Evolutionary conservation across 2,113 vertebrate species (phyloP).

Genomic region (Equus przewalskii): DNA sequence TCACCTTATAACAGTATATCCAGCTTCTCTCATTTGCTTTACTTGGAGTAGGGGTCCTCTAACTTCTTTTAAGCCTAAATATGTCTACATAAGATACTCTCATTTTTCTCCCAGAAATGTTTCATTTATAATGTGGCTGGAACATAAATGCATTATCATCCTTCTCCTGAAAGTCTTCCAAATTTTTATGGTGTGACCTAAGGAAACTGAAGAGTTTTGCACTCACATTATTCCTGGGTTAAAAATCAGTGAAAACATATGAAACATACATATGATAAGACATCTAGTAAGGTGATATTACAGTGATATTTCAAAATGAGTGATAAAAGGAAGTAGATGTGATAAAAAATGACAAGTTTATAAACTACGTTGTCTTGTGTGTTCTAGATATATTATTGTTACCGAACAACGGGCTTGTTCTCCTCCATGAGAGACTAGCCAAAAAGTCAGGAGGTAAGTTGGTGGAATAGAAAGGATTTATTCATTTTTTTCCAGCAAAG

Average conservation of each 20-base stretch:
- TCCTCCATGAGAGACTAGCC: too few species aligned
- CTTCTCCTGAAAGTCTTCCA: background rate
- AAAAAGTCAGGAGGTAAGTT: too few species aligned
- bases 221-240: background rate
- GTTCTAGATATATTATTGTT: background rate
- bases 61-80: background rate
- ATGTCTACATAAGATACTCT: background rate
- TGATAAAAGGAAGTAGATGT: background rate
- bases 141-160: background rate
- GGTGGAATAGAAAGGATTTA: too few species aligned
- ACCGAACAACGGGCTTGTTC: too few species aligned
- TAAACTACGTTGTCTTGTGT: background rate
- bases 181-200: background rate
- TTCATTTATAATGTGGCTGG: background rate
- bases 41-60: background rate
- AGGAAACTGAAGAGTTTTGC: background rate
- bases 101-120: background rate
- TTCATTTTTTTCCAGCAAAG: too few species aligned
- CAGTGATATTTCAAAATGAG: background rate
- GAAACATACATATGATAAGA: background rate
- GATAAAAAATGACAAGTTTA: background rate
- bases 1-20: background rate
- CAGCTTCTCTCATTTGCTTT: slow-evolving; percentile 2
- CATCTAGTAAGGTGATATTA: background rate
- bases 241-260: background rate